These are phyloP conservation scores for Notocelia uddmanniana DNA, from an alignment of 2,888 invertebrate species.

Conservation along the genomic window DNA sequence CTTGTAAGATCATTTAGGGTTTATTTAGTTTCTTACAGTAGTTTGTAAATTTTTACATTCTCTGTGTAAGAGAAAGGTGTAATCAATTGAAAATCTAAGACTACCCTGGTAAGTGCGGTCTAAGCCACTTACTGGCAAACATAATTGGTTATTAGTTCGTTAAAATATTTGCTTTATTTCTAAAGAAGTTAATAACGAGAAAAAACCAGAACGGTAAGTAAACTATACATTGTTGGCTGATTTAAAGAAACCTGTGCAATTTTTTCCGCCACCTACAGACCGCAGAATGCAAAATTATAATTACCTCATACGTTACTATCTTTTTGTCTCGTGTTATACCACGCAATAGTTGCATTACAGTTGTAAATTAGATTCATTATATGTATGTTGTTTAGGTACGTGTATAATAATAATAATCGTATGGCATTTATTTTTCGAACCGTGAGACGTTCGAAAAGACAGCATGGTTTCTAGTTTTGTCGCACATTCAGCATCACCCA, in stretches of 20 bases:
- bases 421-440: no score
- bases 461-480: no score
- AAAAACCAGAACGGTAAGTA: conserved; percentile 15
- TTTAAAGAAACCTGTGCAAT: conserved; percentile 38
- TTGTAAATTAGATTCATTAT: background rate
- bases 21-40: background rate
- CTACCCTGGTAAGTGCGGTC: background rate
- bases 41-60: background rate
- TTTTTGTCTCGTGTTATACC: background rate
- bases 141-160: conserved; percentile 1
- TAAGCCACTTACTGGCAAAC: background rate
- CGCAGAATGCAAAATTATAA: conserved; percentile 40
- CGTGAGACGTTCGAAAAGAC: no score
- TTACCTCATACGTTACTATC: conserved; percentile 36
- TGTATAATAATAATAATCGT: no score
- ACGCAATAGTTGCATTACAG: conserved; percentile 16
- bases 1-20: no score
- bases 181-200: conserved; percentile 16
- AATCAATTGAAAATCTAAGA: background rate
- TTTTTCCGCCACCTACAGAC: conserved; percentile 35
- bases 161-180: background rate
- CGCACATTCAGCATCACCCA: no score
- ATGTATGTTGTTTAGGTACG: background rate
- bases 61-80: conserved; percentile 7
- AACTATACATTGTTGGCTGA: conserved; percentile 12